A percentile compares a stretch with the other conserved stretches of the same genome.
These are phyloP conservation scores for Collichthys lucidus DNA, from an alignment of 2,113 vertebrate genomes.

Conservation along the genomic window DNA sequence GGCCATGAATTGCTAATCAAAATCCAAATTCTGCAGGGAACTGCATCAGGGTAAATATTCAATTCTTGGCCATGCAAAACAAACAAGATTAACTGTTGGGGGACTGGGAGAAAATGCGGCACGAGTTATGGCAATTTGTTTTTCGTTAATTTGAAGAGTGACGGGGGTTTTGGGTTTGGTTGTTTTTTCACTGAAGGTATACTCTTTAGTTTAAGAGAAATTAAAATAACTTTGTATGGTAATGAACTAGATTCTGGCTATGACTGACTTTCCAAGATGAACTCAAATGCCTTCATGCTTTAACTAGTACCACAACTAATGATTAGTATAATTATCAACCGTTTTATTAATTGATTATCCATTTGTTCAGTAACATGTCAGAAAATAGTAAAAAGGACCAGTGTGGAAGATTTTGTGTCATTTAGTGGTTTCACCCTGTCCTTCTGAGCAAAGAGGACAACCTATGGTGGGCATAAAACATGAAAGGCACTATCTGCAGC, in stretches of 20 bases:
- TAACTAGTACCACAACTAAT: background rate
- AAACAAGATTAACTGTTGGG: conserved; percentile 54
- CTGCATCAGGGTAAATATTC: conserved; percentile 58
- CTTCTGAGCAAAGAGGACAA: no score
- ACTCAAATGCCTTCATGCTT: background rate
- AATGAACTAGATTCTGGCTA: background rate
- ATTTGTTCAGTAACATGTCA: background rate
- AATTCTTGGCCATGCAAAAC: conserved; percentile 56
- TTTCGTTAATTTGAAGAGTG: conserved; percentile 11
- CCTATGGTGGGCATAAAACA: no score
- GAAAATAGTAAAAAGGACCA: background rate
- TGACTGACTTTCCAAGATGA: background rate
- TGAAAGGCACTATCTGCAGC: no score
- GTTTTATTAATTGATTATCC: background rate
- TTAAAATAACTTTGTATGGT: background rate
- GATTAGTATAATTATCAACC: background rate
- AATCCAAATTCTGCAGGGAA: conserved; percentile 57
- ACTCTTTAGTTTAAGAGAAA: background rate
- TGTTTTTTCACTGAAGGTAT: background rate
- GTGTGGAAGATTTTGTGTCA: no score
- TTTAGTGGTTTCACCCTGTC: no score
- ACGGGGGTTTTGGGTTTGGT: no score
- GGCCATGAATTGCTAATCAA: conserved; percentile 73
- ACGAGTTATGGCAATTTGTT: conserved; percentile 34
- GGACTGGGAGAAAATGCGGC: conserved; percentile 17